phyloP scores from a whole-genome alignment of 2,888 invertebrate species.

The Eupithecia insigniata region DNA sequence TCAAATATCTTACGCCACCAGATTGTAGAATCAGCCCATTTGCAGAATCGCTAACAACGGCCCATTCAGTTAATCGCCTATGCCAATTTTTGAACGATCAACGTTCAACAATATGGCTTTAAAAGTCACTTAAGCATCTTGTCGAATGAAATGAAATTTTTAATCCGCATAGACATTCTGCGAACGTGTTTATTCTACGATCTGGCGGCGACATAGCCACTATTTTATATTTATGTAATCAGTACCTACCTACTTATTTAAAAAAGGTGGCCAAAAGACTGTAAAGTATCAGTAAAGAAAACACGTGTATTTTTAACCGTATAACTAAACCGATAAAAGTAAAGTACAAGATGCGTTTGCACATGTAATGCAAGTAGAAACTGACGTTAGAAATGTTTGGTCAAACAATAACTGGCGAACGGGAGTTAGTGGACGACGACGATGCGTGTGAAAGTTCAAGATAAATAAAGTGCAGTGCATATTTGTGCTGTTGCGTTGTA shows the following conservation, averaged over 20 bases:
- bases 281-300: background rate
- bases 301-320: background rate
- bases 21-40: too few relatives aligned
- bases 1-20: too few relatives aligned
- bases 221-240: background rate
- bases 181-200: too few relatives aligned
- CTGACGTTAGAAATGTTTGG: constrained; percentile 43
- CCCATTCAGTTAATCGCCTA: too few relatives aligned
- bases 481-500: constrained; percentile 6
- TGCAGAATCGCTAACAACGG: too few relatives aligned
- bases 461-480: constrained; percentile 31
- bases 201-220: too few relatives aligned
- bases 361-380: constrained; percentile 32
- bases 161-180: too few relatives aligned
- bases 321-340: background rate
- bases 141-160: too few relatives aligned
- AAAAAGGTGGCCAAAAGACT: background rate
- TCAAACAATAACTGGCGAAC: constrained; percentile 54
- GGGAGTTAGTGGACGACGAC: constrained; percentile 46
- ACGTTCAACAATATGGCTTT: too few relatives aligned
- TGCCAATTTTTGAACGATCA: too few relatives aligned
- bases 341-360: constrained; percentile 8
- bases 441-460: constrained; percentile 57
- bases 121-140: too few relatives aligned
- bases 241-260: background rate